phyloP scores from a whole-genome alignment of 2,113 vertebrate species.

The Poeciliopsis prolifica region DNA sequence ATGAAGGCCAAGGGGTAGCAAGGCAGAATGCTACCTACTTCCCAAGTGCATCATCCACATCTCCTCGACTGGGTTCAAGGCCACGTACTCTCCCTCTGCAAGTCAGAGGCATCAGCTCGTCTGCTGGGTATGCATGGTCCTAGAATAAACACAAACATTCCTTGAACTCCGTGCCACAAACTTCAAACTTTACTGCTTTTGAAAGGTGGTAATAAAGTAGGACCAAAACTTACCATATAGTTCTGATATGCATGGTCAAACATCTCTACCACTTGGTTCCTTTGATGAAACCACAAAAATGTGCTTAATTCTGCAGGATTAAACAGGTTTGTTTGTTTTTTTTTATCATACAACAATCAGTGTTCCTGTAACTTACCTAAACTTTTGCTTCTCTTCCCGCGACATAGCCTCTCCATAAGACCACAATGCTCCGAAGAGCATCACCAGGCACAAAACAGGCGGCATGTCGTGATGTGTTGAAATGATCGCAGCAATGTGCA shows the following conservation, averaged over 20 bases:
- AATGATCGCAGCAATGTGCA: constrained; percentile 19
- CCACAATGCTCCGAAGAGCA: constrained; percentile 63
- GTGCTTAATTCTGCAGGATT: background rate
- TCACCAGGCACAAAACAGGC: constrained; percentile 47
- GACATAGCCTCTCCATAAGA: constrained; percentile 71
- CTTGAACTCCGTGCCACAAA: background rate
- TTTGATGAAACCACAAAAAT: constrained; percentile 53
- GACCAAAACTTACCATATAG: constrained; percentile 90
- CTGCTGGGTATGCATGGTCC: constrained; percentile 98
- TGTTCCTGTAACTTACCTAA: constrained; percentile 69
- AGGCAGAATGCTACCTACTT: constrained; percentile 83
- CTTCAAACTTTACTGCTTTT: too few species aligned
- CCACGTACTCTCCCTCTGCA: constrained; percentile 95
- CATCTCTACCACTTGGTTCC: constrained; percentile 98
- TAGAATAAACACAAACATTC: constrained; percentile 59
- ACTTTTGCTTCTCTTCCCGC: constrained; percentile 74
- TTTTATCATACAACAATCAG: background rate
- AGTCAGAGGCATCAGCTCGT: constrained; percentile 98
- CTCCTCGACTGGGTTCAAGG: constrained; percentile 95
- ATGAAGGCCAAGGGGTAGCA: too few species aligned
- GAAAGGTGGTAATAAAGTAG: background rate
- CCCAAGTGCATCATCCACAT: constrained; percentile 95
- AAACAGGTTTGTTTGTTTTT: too few species aligned
- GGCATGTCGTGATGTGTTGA: constrained; percentile 63
- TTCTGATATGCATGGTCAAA: constrained; percentile 98